phyloP scores from a whole-genome alignment of 1,140 invertebrate genomes.

The Macrobrachium rosenbergii region DNA sequence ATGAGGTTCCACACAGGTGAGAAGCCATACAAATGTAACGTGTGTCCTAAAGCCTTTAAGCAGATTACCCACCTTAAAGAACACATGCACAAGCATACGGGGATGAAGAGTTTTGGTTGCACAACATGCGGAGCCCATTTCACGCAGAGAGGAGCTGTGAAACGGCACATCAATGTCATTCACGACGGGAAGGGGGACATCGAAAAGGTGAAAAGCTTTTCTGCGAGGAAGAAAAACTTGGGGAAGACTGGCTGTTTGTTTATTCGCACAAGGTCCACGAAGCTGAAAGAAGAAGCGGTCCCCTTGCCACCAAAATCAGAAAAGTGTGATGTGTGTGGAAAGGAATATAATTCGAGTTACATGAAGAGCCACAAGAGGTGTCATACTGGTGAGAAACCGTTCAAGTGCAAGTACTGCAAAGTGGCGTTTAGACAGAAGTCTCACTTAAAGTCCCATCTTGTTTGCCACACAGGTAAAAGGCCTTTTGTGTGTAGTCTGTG shows the following conservation, averaged over 20 bases:
- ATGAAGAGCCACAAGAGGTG: slow-evolving; percentile 18
- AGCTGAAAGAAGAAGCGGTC: neutral
- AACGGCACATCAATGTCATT: slow-evolving; percentile 20
- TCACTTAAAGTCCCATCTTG: neutral
- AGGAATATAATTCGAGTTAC: neutral
- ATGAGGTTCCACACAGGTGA: slow-evolving; percentile 45
- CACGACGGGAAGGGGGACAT: slow-evolving; percentile 4
- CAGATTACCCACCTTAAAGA: slow-evolving; percentile 46
- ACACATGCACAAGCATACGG: slow-evolving; percentile 39
- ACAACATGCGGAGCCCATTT: slow-evolving; percentile 2
- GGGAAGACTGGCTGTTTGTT: neutral
- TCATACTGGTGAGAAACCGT: slow-evolving; percentile 21
- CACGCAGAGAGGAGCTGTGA: slow-evolving; percentile 35
- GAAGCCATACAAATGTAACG: slow-evolving; percentile 34
- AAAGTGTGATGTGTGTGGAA: slow-evolving; percentile 23
- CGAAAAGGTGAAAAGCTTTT: neutral
- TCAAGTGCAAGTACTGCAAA: neutral
- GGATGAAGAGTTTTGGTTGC: slow-evolving; percentile 25
- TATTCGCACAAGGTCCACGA: neutral
- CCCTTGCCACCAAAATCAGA: neutral
- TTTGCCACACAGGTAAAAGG: neutral
- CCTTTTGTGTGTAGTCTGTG: neutral
- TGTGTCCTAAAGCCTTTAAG: slow-evolving; percentile 26
- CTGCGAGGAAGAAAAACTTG: neutral
- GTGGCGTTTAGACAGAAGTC: slow-evolving; percentile 25